These are phyloP conservation scores for Copidosoma floridanum DNA, from an alignment of 1,140 invertebrate species.

Conservation along the genomic window DNA sequence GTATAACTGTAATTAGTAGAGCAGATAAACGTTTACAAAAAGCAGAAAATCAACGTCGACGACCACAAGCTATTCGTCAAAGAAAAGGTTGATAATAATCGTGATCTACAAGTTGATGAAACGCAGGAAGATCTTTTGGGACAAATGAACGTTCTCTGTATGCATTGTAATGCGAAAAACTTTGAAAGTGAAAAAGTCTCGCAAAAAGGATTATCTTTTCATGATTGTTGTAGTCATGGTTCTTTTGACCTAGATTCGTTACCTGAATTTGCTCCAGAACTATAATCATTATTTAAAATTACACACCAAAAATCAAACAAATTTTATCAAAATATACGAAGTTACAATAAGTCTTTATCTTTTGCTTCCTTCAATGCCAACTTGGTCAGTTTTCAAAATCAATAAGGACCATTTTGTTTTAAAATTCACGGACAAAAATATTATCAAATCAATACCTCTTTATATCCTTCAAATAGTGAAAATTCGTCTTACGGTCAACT, in stretches of 20 bases:
- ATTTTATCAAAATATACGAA: constrained; percentile 17
- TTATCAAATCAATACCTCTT: constrained; percentile 24
- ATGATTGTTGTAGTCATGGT: constrained; percentile 20
- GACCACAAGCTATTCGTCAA: too few relatives aligned
- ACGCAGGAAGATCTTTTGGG: constrained; percentile 10
- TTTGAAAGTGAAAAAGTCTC: constrained; percentile 19
- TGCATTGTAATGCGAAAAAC: constrained; percentile 17
- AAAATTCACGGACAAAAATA: constrained; percentile 26
- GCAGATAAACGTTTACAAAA: too few relatives aligned
- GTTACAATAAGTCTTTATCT: constrained; percentile 11
- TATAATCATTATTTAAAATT: constrained; percentile 11
- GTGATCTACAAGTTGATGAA: too few relatives aligned
- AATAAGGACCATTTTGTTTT: not conserved
- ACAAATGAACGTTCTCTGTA: constrained; percentile 14
- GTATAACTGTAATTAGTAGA: too few relatives aligned
- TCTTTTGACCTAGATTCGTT: not conserved
- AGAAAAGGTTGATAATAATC: too few relatives aligned
- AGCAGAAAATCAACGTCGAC: too few relatives aligned
- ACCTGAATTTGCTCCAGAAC: constrained; percentile 3
- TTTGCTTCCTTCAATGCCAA: constrained; percentile 23
- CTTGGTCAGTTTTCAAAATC: not conserved
- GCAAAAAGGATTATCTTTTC: constrained; percentile 17
- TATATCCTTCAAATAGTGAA: constrained; percentile 21
- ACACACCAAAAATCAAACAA: constrained; percentile 4
- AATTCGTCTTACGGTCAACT: constrained; percentile 21